A percentile compares a stretch with the other conserved stretches of the same genome.
Evolutionary conservation across 1,140 invertebrate species (phyloP).

Genomic region (Neodiprion fabricii): DNA sequence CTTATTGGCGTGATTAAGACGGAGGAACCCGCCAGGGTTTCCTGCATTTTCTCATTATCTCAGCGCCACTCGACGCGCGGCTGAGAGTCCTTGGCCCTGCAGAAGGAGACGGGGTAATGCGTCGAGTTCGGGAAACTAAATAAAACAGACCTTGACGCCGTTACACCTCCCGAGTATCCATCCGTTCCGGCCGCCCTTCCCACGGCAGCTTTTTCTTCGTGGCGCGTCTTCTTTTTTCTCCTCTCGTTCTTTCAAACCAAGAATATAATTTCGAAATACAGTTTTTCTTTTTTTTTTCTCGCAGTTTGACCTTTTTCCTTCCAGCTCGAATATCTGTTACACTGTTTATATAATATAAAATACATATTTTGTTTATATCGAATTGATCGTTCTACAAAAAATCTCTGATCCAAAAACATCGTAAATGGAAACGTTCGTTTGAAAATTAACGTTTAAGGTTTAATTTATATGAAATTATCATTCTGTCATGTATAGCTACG

Average conservation of each 20-base stretch:
- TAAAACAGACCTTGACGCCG: slow-evolving; percentile 24
- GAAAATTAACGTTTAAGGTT: too few species aligned
- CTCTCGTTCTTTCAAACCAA: background rate
- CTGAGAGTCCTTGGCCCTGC: slow-evolving; percentile 14
- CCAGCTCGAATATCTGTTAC: too few species aligned
- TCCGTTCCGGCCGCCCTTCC: slow-evolving; percentile 4
- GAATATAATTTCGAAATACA: background rate
- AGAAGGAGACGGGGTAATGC: slow-evolving; percentile 1
- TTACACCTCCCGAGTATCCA: background rate
- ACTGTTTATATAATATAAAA: too few species aligned
- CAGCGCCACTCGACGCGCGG: slow-evolving; percentile 12
- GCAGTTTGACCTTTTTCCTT: too few species aligned
- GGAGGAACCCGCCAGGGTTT: slow-evolving; percentile 26
- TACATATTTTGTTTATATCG: too few species aligned
- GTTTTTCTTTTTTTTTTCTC: too few species aligned
- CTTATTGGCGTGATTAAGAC: slow-evolving; percentile 37
- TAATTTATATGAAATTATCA: too few species aligned
- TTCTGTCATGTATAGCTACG: too few species aligned
- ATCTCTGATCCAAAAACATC: too few species aligned
- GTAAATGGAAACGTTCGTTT: too few species aligned
- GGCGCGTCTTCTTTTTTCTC: background rate
- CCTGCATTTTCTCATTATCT: slow-evolving; percentile 45
- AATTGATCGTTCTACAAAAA: too few species aligned
- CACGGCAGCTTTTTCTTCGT: background rate
- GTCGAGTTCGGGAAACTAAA: slow-evolving; percentile 25